Base-by-base conservation (phyloP, 2,888 invertebrate genomes). In the Drosophila infuscata region DNA sequence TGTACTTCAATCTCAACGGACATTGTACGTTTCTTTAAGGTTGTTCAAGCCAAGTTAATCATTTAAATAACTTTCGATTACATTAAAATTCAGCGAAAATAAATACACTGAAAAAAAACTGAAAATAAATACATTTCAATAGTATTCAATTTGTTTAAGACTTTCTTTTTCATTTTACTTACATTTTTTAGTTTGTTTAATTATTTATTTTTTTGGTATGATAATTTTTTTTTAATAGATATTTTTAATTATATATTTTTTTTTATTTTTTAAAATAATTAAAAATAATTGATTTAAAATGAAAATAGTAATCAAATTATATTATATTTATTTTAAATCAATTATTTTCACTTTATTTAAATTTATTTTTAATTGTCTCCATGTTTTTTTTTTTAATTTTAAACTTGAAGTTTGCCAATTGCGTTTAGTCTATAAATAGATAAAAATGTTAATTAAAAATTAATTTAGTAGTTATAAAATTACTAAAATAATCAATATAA, bases 51-150 rank as follows among this genome's bases (percentile, higher is more conserved):
- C 43, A 20, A 48, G 46, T 25, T 52, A 58, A 59, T 48, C 59
- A 46, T 66, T 48, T 25, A 49, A 70, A 57, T 57, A 46, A 43
- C 32, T 48, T 62, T 66, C 57, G 49, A 46, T 35, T 75, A 48
- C 29, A 66, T 48, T 54, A 29, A 29, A 57, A 32, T 33, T 30
- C 43, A 3, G 35, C 15, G 4, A 33, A 54, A 38, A n/a, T n/a
- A 38, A 38, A 46, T 8, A 25, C 20, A 15, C 15, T 1, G 29
- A 12, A n/a, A 12, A 12, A 38, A 38, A 3, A 1, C 1, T 3
- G 8, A n/a, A 38, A 11, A 29, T n/a, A 8, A 46, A 4, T 25
- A 0, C 15, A 15, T 46, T 46, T 25, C 46, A 4, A 8, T 25
- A 15, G 12, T 8, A 20, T 20, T 46, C 1, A 1, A 46, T 7